These are phyloP conservation scores for Apotomis capreana DNA, from an alignment of 2,888 invertebrate species.

Conservation along the genomic window DNA sequence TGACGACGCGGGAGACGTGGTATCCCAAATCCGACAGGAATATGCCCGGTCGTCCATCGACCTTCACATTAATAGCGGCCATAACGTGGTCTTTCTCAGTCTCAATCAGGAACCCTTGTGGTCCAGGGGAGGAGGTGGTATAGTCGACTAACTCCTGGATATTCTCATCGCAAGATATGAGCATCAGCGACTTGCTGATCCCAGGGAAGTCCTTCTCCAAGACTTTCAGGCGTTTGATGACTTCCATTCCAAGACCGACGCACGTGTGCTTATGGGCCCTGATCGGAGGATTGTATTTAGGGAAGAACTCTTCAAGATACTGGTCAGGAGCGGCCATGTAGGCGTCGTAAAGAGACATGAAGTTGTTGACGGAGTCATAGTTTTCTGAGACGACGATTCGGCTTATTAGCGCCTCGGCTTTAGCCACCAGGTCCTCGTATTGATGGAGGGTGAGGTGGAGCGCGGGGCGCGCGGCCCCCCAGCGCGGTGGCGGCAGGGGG, in stretches of 20 bases:
- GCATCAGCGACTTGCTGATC: conserved; percentile 86
- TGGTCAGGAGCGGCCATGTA: conserved; percentile 87
- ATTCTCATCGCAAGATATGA: conserved; percentile 96
- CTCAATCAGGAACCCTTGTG: conserved; percentile 84
- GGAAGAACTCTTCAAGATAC: conserved; percentile 89
- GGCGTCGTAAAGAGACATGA: conserved; percentile 87
- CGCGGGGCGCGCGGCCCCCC: conserved; percentile 78
- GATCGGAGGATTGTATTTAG: conserved; percentile 92
- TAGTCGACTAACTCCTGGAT: conserved; percentile 86
- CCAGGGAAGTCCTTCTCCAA: conserved; percentile 85
- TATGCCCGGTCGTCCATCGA: conserved; percentile 89
- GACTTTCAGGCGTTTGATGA: conserved; percentile 87
- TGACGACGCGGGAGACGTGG: conserved; percentile 93
- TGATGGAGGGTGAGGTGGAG: conserved; percentile 90
- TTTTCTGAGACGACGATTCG: conserved; percentile 92
- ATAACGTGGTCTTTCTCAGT: conserved; percentile 95
- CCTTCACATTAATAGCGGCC: conserved; percentile 89
- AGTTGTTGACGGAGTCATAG: conserved; percentile 95
- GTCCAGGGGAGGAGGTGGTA: conserved; percentile 84
- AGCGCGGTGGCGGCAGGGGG: conserved; percentile 78
- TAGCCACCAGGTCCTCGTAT: conserved; percentile 92
- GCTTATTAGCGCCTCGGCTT: conserved; percentile 92
- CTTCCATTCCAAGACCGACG: conserved; percentile 93
- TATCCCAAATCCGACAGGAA: conserved; percentile 95
- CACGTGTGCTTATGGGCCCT: conserved; percentile 93